phyloP scores from a whole-genome alignment of 1,140 invertebrate species.

The Drosophila carrolli region DNA sequence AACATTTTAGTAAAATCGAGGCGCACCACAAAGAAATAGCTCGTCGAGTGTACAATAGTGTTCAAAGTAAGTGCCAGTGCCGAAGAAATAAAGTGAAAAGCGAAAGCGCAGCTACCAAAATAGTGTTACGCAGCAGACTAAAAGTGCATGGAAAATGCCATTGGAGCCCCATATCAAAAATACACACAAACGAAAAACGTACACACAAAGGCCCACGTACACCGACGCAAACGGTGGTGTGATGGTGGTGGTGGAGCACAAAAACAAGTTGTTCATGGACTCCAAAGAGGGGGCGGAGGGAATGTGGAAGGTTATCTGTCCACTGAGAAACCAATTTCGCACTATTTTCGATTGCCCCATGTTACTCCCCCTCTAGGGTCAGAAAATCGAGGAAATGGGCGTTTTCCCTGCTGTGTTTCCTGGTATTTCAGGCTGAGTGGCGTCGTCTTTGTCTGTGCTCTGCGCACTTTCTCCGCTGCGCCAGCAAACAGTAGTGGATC shows the following conservation, averaged over 20 bases:
- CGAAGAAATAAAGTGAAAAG: neutral
- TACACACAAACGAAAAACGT: conserved; percentile 36
- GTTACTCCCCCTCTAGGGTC: conserved; percentile 20
- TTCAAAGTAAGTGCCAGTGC: conserved; percentile 57
- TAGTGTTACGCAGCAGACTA: conserved; percentile 65
- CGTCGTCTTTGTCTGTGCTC: conserved; percentile 50
- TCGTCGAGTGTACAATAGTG: conserved; percentile 15
- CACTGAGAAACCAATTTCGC: conserved; percentile 16
- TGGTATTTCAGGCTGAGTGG: conserved; percentile 10
- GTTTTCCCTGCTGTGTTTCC: conserved; percentile 49
- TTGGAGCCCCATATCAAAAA: conserved; percentile 56
- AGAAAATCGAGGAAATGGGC: conserved; percentile 55
- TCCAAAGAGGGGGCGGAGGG: conserved; percentile 3
- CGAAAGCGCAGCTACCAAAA: conserved; percentile 12
- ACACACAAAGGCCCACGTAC: conserved; percentile 46
- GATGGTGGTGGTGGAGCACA: conserved; percentile 52
- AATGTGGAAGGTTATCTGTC: conserved; percentile 15
- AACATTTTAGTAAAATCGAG: conserved; percentile 50
- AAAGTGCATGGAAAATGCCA: conserved; percentile 66
- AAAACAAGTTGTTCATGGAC: conserved; percentile 72
- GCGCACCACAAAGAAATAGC: conserved; percentile 33
- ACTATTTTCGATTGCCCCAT: conserved; percentile 29
- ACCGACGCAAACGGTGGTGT: conserved; percentile 26
- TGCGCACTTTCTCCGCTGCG: conserved; percentile 63
- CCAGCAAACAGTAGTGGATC: conserved; percentile 42